Evolutionary conservation across 2,113 vertebrate species (phyloP).

Genomic region (Pseudorasbora parva): DNA sequence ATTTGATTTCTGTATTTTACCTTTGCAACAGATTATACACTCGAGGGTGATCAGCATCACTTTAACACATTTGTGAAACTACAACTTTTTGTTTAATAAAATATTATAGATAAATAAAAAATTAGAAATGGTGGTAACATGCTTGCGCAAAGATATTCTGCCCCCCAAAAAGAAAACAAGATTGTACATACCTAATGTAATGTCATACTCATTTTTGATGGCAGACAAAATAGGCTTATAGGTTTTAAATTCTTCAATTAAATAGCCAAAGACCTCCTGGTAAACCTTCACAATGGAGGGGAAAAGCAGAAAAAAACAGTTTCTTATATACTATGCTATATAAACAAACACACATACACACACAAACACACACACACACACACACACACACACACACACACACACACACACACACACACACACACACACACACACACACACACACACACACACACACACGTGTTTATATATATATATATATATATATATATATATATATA

Average conservation of each 20-base stretch:
- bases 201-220: constrained; percentile 87
- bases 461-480: no score
- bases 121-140: not conserved
- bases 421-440: no score
- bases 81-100: not conserved
- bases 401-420: no score
- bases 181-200: constrained; percentile 78
- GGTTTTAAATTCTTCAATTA: constrained; percentile 85
- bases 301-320: not conserved
- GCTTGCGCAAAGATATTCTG: no score
- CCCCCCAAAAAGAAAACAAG: not conserved
- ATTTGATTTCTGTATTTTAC: not conserved
- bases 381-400: no score
- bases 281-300: constrained; percentile 74
- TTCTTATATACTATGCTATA: not conserved
- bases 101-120: not conserved
- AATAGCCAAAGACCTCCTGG: constrained; percentile 80
- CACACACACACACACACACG: no score
- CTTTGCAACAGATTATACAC: not conserved
- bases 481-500: no score
- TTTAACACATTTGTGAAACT: not conserved
- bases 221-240: constrained; percentile 84
- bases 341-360: no score
- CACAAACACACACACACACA: no score
- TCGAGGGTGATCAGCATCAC: not conserved